A percentile compares a stretch with the other conserved stretches of the same genome.
Conservation (phyloP, 2,797 vertebrate species). For the Hoplostethus mediterraneus region DNA sequence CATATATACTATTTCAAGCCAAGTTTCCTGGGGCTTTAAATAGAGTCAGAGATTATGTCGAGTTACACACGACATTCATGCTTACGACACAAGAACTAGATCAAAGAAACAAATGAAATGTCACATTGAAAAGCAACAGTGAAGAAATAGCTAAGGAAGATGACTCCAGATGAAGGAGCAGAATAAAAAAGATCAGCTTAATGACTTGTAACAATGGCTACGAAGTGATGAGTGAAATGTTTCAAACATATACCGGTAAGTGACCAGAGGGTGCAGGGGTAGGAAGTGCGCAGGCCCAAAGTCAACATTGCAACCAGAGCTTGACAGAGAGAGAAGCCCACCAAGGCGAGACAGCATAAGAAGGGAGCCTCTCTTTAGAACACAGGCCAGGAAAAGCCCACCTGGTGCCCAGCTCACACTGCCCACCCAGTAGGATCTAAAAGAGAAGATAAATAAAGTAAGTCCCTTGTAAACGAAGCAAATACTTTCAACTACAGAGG, state of each 20-base stretch:
- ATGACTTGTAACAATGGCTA: background rate
- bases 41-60: background rate
- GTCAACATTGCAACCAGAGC: constrained; percentile 92
- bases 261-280: constrained; percentile 95
- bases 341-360: constrained; percentile 91
- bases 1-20: no score
- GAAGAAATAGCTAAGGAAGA: constrained; percentile 78
- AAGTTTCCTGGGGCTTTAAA: no score
- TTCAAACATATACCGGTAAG: constrained; percentile 86
- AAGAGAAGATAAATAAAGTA: constrained; percentile 6
- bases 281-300: constrained; percentile 96
- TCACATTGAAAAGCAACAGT: constrained; percentile 72
- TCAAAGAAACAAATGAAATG: constrained; percentile 35
- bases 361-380: constrained; percentile 95
- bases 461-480: background rate
- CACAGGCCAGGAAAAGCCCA: constrained; percentile 92
- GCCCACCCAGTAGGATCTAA: constrained; percentile 96
- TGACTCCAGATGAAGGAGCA: constrained; percentile 54
- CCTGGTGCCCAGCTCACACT: constrained; percentile 91
- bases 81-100: background rate
- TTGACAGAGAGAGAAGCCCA: constrained; percentile 89
- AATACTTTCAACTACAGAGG: background rate
- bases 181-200: constrained; percentile 21
- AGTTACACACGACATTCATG: background rate
- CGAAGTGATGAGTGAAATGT: background rate